Evolutionary conservation across 2,113 vertebrate species (phyloP).

Genomic region (Apteryx owenii): DNA sequence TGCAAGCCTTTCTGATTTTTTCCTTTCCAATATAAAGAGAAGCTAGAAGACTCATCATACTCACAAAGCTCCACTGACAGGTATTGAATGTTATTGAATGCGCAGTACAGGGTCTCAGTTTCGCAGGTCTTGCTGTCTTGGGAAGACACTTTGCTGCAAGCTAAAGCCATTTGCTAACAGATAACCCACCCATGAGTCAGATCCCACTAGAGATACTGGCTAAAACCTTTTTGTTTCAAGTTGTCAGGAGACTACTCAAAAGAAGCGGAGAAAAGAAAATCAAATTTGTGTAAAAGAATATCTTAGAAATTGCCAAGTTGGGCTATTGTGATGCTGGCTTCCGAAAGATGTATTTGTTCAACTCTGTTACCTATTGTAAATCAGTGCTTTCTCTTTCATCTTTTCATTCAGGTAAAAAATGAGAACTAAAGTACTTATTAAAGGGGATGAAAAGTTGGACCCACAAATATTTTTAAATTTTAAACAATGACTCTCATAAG

Average conservation of each 20-base stretch:
- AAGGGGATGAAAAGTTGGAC: accelerated
- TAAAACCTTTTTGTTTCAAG: neutral
- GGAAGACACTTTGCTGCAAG: neutral
- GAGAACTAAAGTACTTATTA: neutral
- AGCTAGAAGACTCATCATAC: neutral
- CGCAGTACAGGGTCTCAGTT: neutral
- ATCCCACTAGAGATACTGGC: neutral
- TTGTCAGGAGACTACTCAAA: neutral
- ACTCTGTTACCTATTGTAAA: accelerated
- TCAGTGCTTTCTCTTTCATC: neutral
- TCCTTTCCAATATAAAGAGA: neutral
- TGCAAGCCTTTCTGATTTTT: neutral
- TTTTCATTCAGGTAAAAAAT: neutral
- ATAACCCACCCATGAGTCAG: neutral
- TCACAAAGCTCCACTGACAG: neutral
- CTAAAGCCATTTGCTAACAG: neutral
- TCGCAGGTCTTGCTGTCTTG: neutral
- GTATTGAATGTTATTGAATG: neutral
- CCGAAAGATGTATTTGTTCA: neutral
- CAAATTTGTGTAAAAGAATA: neutral
- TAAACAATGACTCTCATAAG: neutral
- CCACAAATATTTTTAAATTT: neutral
- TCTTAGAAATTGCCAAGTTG: neutral
- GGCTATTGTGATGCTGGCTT: neutral
- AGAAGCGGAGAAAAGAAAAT: neutral